Evolutionary conservation across 2,113 vertebrate genomes (phyloP).

Genomic region (Vidua macroura): DNA sequence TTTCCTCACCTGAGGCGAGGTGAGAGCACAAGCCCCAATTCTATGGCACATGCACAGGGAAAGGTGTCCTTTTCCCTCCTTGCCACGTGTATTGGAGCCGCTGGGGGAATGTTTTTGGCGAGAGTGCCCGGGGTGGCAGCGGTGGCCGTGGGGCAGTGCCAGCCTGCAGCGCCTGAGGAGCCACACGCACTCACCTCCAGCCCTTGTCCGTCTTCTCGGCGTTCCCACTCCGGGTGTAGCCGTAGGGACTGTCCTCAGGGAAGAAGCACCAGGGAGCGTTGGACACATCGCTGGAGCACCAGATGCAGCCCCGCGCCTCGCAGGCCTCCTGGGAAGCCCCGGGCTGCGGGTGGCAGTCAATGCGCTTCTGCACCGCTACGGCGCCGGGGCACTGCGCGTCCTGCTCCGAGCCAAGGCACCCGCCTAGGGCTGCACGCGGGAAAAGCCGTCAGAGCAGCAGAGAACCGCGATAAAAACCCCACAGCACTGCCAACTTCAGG

Average conservation of each 20-base stretch:
- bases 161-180: fast-evolving
- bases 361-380: neutral
- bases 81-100: fast-evolving
- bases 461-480: neutral
- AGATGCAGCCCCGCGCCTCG: neutral
- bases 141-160: fast-evolving
- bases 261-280: conserved; percentile 32
- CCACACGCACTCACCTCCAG: neutral
- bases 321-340: neutral
- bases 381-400: fast-evolving
- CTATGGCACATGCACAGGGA: fast-evolving
- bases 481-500: fast-evolving
- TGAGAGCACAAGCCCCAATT: neutral
- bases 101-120: fast-evolving
- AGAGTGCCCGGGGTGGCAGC: fast-evolving
- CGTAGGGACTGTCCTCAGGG: neutral
- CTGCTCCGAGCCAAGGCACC: neutral
- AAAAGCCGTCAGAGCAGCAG: neutral
- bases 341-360: neutral
- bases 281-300: neutral
- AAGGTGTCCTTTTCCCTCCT: fast-evolving
- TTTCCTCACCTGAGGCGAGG: fast-evolving
- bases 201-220: neutral
- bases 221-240: neutral
- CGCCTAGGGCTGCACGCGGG: neutral